phyloP scores from a whole-genome alignment of 2,113 vertebrate genomes.

The Rafetus swinhoei region DNA sequence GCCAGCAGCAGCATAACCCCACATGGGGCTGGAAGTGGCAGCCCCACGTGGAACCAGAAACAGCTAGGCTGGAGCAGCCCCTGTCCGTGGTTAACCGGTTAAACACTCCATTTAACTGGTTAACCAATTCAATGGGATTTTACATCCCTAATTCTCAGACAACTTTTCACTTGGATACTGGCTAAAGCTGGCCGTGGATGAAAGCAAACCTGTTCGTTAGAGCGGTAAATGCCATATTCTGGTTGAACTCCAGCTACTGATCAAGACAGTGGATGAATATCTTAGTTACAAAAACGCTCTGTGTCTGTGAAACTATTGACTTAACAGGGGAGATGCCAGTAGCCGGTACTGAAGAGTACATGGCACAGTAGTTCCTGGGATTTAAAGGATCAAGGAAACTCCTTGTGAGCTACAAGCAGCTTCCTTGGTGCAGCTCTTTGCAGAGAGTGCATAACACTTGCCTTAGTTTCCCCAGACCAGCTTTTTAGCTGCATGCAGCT shows the following conservation, averaged over 20 bases:
- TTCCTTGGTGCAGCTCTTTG: background rate
- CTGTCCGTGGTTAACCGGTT: too few relatives aligned
- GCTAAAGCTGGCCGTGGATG: background rate
- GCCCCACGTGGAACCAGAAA: too few relatives aligned
- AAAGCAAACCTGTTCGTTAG: background rate
- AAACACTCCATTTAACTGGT: too few relatives aligned
- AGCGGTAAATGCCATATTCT: background rate
- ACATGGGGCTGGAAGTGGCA: too few relatives aligned
- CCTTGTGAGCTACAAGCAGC: too few relatives aligned
- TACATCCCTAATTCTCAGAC: background rate
- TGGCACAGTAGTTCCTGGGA: background rate
- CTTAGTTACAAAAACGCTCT: background rate
- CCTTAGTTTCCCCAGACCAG: background rate
- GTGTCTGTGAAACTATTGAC: background rate
- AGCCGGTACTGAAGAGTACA: too few relatives aligned
- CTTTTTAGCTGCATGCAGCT: background rate
- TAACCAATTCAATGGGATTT: too few relatives aligned
- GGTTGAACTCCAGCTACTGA: background rate
- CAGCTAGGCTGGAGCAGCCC: too few relatives aligned
- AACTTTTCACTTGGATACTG: background rate
- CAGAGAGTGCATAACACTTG: background rate
- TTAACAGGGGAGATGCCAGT: too few relatives aligned
- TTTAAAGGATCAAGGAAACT: background rate
- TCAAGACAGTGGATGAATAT: background rate
- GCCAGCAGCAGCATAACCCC: too few relatives aligned